Evolutionary conservation across 2,888 invertebrate species (phyloP), one percentile per base, ranked within the genome.

Genomic region (Globia sparganii): DNA sequence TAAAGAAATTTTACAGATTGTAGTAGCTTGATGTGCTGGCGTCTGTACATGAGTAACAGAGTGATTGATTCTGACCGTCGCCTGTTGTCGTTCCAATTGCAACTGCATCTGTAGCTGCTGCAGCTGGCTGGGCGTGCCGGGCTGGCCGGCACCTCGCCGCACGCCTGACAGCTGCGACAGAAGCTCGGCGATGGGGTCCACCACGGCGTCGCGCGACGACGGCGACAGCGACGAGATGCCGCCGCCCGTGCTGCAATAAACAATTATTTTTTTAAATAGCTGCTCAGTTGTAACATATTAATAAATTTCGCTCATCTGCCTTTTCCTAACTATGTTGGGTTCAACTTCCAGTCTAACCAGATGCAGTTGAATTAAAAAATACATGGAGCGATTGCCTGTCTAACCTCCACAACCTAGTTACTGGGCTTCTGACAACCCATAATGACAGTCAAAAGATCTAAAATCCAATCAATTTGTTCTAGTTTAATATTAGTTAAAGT

Each of bases 61-160:
- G n/a, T 49, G n/a, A 34, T 49, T 4, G 34, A 18, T 66, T 77
- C 83, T 86, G 87, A 97, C 97, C 91, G 97, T 97, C 89, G 98
- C 99, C 97, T 99, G 98, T 95, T 99, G 98, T 90, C 99, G 97
- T 95, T 99, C 99, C 85, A 99, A 97, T 95, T 99, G 99, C 92
- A 99, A 97, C 96, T 99, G 99, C 99, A 99, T 99, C 97, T 99
- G 99, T 90, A 99, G 97, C 94, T 99, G 99, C 94, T 99, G 99
- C 93, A 99, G 97, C 95, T 98, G 98, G 89, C 98, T 98, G 88
- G 98, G 98, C 90, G 97, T 97, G 91, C 96, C 96, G 82, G 96
- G 94, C 90, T 95, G 95, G 75, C 95, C 95, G 90, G 97, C 94
- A 95, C 97, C 91, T 96, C 99, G 98, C 91, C 99, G 97, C 87